A percentile compares a stretch with the other conserved stretches of the same genome.
Evolutionary conservation across 2,113 vertebrate species (phyloP).

Genomic region (Apus apus): DNA sequence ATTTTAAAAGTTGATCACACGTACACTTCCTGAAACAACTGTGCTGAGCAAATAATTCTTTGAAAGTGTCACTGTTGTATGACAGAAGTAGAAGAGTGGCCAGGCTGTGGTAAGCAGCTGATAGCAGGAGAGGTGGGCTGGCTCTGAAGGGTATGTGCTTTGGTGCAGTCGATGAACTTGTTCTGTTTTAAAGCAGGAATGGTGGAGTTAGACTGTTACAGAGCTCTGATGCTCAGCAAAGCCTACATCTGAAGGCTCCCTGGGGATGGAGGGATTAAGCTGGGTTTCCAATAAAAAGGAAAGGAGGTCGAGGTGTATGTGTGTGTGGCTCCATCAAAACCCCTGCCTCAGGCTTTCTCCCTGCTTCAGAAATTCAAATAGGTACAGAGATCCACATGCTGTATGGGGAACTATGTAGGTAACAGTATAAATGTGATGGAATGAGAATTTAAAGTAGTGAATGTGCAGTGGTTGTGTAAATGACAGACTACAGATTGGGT

Average conservation of each 20-base stretch:
- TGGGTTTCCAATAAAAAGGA: background rate
- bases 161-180: accelerated
- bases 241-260: background rate
- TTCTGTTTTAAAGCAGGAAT: background rate
- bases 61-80: accelerated
- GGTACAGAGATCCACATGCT: background rate
- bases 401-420: background rate
- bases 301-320: background rate
- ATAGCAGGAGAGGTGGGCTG: background rate
- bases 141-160: background rate
- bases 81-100: background rate
- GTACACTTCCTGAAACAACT: background rate
- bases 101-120: background rate
- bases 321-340: background rate
- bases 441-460: background rate
- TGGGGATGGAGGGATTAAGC: background rate
- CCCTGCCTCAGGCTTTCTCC: background rate
- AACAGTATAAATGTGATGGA: background rate
- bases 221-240: background rate
- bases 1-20: background rate
- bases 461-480: background rate
- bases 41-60: background rate
- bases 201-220: accelerated
- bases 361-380: slow-evolving; percentile 10
- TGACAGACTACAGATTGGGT: background rate